Evolutionary conservation across 2,113 vertebrate species (phyloP).

Genomic region (Micronisus gabar): DNA sequence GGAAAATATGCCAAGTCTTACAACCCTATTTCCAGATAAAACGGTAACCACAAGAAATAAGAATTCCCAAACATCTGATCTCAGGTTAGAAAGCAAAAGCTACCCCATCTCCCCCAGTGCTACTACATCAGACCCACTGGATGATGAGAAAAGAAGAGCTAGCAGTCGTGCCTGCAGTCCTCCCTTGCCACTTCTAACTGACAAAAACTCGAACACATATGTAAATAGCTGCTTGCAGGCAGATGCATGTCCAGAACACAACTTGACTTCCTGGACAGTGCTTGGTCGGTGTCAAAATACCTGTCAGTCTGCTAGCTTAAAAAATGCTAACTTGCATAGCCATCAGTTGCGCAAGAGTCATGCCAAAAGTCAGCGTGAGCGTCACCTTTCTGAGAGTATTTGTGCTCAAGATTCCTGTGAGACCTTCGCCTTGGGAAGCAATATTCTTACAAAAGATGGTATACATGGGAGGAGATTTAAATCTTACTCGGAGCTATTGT

Average conservation of each 20-base stretch:
- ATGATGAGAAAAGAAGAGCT: not conserved
- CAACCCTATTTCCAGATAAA: constrained; percentile 27
- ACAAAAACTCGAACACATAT: constrained; percentile 30
- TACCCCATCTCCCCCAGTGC: not conserved
- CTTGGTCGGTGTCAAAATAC: not conserved
- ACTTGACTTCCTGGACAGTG: not conserved
- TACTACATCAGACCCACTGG: not conserved
- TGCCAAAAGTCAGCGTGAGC: constrained; percentile 50
- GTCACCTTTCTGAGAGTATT: constrained; percentile 73
- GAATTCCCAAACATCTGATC: not conserved
- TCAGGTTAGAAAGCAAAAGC: not conserved
- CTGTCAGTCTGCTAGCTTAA: constrained; percentile 52
- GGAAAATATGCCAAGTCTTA: not conserved
- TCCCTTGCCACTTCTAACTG: not conserved
- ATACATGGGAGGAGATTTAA: constrained; percentile 54
- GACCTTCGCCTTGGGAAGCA: not conserved
- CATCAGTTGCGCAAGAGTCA: not conserved
- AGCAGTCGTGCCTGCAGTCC: not conserved
- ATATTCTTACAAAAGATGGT: not conserved
- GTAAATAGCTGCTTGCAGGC: not conserved
- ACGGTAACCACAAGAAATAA: constrained; percentile 1
- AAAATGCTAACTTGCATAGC: constrained; percentile 23
- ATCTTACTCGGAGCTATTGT: constrained; percentile 70
- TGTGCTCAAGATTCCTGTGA: constrained; percentile 20
- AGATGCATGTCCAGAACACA: constrained; percentile 3